phyloP scores from a whole-genome alignment of 92 coral and sea anemone genomes.

The Galaxea fascicularis region DNA sequence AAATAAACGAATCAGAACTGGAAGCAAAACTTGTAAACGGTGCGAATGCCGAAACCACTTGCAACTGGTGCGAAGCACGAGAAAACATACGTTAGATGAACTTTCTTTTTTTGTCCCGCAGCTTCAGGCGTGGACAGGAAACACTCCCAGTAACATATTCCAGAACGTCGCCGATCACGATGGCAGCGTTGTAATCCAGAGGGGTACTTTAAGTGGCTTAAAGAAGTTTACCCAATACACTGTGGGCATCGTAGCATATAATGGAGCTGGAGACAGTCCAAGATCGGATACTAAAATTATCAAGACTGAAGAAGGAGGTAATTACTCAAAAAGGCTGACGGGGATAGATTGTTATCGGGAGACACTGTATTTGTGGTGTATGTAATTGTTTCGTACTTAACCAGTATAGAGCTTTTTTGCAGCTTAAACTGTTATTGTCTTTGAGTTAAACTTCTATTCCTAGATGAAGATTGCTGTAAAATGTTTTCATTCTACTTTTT shows the following conservation, averaged over 20 bases:
- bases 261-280: slow-evolving; percentile 91
- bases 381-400: not conserved
- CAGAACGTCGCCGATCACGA: slow-evolving; percentile 68
- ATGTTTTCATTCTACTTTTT: no score
- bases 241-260: slow-evolving; percentile 78
- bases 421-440: no score
- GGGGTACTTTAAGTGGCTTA: slow-evolving; percentile 73
- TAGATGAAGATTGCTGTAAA: no score
- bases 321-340: not conserved
- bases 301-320: slow-evolving; percentile 93
- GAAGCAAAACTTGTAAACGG: not conserved
- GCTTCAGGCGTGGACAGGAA: slow-evolving; percentile 76
- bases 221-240: slow-evolving; percentile 89
- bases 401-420: no score
- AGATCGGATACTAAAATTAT: slow-evolving; percentile 68
- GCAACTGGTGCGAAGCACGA: not conserved
- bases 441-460: no score
- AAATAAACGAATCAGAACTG: no score
- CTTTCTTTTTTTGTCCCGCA: slow-evolving; percentile 8
- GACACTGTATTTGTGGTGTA: not conserved
- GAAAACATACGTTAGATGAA: not conserved
- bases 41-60: not conserved
- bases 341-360: not conserved
- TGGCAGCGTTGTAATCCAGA: slow-evolving; percentile 69
- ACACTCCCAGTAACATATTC: slow-evolving; percentile 45